phyloP scores from a whole-genome alignment of 2,113 vertebrate genomes.

The Rallus limicola region DNA sequence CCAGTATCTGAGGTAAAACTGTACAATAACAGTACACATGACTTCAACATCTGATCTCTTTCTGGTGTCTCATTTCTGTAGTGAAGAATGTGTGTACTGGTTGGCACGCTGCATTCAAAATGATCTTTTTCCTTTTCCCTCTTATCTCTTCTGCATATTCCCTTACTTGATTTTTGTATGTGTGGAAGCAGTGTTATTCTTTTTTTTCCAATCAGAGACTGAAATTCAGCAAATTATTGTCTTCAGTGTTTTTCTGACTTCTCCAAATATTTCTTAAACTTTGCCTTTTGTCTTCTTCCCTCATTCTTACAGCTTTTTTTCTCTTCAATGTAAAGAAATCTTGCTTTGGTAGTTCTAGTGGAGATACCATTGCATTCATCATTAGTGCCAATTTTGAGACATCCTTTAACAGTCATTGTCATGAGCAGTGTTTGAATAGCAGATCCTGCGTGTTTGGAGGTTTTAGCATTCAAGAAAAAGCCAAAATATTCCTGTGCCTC shows the following conservation, averaged over 20 bases:
- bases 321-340: background rate
- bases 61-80: background rate
- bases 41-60: background rate
- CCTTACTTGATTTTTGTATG: background rate
- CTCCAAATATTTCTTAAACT: conserved; percentile 24
- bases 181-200: background rate
- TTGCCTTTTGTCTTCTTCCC: background rate
- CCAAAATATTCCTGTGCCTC: background rate
- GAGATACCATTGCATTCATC: background rate
- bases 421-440: background rate
- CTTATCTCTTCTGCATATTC: background rate
- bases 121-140: background rate
- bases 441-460: background rate
- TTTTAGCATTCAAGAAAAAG: background rate
- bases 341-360: conserved; percentile 21
- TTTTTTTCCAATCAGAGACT: conserved; percentile 2
- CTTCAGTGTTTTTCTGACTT: conserved; percentile 21
- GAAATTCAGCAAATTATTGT: background rate
- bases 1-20: background rate
- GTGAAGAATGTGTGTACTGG: background rate
- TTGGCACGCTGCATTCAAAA: background rate
- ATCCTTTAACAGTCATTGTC: background rate
- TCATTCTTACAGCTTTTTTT: background rate
- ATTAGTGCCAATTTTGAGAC: background rate
- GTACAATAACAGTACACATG: background rate